Evolutionary conservation across 2,797 vertebrate genomes (phyloP), one percentile per base, ranked within the genome.

Genomic region (Muscicapa comitata): DNA sequence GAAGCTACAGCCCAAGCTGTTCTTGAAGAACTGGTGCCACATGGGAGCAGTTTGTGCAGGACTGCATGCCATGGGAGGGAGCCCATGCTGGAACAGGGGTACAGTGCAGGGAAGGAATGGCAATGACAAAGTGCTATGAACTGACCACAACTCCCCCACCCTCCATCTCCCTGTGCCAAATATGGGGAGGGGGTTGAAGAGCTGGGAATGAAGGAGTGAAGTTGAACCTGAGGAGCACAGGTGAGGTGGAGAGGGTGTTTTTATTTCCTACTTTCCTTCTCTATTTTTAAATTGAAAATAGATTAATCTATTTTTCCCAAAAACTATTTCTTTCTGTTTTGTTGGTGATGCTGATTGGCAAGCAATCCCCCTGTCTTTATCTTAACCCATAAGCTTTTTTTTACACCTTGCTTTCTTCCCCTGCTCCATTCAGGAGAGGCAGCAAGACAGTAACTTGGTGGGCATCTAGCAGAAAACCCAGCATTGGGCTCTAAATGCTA

Each of bases 161-260:
- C 3, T 8, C 5, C n/a, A 28, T 11, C 4, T 3, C 7, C 2
- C 23, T 29, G 9, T 31, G 24, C 45, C 37, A 33, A 1, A 20
- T 3, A 1, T 1, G 9, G 7, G 3, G 5, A 45, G 3, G 1
- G 9, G 2, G 3, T 29, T 21, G 42, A 21, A 65, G 5, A 31
- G 5, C 1, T 28, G 11, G 17, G 38, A 90, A 38, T 2, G 6
- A 82, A 55, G 14, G 28, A 61, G 14, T 6, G 18, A 80, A 5
- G 3, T 7, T 90, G 25, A 74, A 17, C 40, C 53, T 67, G 7
- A 7, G 37, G 35, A 82, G 12, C 15, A 37, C 19, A 37, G 11
- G 31, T 48, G 21, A n/a, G 6, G 6, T 13, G 5, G 8, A 9
- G 7, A 50, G 42, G 2, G 3, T 42, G 4, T 0, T 50, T 83